Evolutionary conservation across 1,140 invertebrate species (phyloP).

Genomic region (Pseudoatta argentina): DNA sequence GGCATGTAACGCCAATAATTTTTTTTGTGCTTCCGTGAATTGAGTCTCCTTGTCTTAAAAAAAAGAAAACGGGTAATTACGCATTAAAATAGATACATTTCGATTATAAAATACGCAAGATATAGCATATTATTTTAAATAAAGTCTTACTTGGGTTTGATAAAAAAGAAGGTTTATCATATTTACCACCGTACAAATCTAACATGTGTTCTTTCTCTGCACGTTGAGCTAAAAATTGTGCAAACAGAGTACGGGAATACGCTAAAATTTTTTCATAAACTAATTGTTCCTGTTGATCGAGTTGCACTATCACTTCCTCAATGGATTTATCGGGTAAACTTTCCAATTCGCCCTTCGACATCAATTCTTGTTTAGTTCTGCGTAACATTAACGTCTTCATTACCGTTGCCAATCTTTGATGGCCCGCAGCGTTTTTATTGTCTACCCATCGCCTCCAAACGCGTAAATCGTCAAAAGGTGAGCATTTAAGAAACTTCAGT

Average conservation of each 20-base stretch:
- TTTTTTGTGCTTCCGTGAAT: constrained; percentile 83
- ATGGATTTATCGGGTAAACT: constrained; percentile 89
- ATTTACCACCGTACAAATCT: constrained; percentile 74
- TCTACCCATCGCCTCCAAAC: constrained; percentile 90
- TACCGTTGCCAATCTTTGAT: constrained; percentile 91
- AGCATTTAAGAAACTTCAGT: constrained; percentile 93
- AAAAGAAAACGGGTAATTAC: constrained; percentile 23
- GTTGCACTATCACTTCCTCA: constrained; percentile 87
- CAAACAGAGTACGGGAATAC: constrained; percentile 91
- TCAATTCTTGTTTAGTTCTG: constrained; percentile 93
- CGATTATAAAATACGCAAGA: neutral
- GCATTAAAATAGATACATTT: constrained; percentile 5
- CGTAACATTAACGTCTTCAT: constrained; percentile 94
- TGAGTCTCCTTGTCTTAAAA: constrained; percentile 76
- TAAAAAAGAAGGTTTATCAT: constrained; percentile 66
- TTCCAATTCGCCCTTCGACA: constrained; percentile 87
- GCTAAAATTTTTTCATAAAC: constrained; percentile 92
- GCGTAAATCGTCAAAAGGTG: constrained; percentile 95
- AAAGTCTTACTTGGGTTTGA: constrained; percentile 65
- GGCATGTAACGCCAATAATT: constrained; percentile 79
- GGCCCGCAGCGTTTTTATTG: constrained; percentile 91
- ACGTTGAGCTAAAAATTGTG: constrained; percentile 91
- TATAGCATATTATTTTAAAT: neutral
- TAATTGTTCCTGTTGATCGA: constrained; percentile 91
- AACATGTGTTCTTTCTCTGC: constrained; percentile 88